Evolutionary conservation across 2,797 vertebrate species (phyloP), one percentile per base, ranked within the genome.

Genomic region (Sebastes hopkinsi): DNA sequence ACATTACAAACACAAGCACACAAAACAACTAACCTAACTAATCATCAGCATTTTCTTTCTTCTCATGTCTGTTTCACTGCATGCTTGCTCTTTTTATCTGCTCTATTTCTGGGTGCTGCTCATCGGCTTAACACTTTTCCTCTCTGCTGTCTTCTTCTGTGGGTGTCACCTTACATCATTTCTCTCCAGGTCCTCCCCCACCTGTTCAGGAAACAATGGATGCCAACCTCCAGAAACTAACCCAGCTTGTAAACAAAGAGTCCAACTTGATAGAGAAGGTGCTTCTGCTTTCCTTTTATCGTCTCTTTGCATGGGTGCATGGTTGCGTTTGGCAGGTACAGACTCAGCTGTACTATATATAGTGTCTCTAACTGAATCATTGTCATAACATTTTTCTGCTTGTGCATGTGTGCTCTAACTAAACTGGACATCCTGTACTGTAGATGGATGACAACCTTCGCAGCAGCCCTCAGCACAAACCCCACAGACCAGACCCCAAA

Each of bases 261-360:
- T 99, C 98, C 96, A 99, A 98, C 96, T 95, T 99, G 92, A 99
- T 99, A 95, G 98, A 99, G 95, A 99, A 99, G 98, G 99, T 99
- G 94, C 94, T 91, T 94, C 93, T 92, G 88, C 66, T 95, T 91
- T 89, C 82, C 81, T 79, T 88, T 92, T 90, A 83, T 65, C 77
- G 88, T 87, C 90, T 87, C 91, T 89, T 87, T 88, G 70, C 90
- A 74, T 82, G 72, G 67, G 55, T 86, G 80, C 71, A 66, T 76
- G 60, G 76, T 68, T 89, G 60, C 67, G 34, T 84, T 84, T 36
- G n/a, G 25, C 82, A 87, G 79, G 66, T 88, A 54, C 67, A 62
- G 18, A 82, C 62, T 71, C 67, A 42, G 55, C 61, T 67, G 50
- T 42, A 18, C 12, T 46, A 22, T 56, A 59, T 18, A 18, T 27